These are phyloP conservation scores for Tyrophagus putrescentiae DNA, from an alignment of 1,140 invertebrate species.

Conservation along the genomic window DNA sequence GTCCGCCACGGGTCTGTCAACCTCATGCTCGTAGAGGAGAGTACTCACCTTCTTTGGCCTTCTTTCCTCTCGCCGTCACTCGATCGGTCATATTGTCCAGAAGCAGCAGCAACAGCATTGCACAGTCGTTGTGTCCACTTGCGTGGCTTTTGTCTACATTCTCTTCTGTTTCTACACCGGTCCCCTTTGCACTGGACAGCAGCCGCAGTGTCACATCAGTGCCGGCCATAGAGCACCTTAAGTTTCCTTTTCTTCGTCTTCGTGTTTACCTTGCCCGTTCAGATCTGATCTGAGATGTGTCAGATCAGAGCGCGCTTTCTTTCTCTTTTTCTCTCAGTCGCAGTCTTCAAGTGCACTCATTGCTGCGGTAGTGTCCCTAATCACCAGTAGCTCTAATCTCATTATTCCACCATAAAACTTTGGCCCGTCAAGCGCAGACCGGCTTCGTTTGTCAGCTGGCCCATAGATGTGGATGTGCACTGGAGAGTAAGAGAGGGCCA, in stretches of 20 bases:
- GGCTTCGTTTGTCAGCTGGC: neutral
- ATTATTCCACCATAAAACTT: neutral
- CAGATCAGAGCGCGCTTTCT: neutral
- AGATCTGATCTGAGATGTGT: neutral
- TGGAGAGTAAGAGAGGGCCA: conserved; percentile 12
- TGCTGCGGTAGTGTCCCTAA: neutral
- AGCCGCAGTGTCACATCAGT: neutral
- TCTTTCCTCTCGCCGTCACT: conserved; percentile 11
- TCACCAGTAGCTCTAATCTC: conserved; percentile 11
- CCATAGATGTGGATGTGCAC: no score
- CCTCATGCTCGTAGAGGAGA: no score
- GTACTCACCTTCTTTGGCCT: no score
- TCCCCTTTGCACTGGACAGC: neutral
- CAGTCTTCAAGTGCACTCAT: neutral
- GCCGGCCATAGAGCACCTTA: neutral
- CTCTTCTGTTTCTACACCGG: neutral
- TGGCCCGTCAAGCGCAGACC: neutral
- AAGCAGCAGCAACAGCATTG: no score
- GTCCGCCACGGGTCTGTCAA: neutral
- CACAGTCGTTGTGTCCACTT: neutral
- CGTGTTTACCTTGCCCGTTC: neutral
- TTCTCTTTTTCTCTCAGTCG: neutral
- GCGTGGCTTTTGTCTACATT: neutral
- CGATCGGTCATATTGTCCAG: conserved; percentile 12
- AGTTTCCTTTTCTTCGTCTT: no score